Evolutionary conservation across 2,888 invertebrate species (phyloP), one percentile per base, ranked within the genome.

Genomic region (Dryobotodes eremita): DNA sequence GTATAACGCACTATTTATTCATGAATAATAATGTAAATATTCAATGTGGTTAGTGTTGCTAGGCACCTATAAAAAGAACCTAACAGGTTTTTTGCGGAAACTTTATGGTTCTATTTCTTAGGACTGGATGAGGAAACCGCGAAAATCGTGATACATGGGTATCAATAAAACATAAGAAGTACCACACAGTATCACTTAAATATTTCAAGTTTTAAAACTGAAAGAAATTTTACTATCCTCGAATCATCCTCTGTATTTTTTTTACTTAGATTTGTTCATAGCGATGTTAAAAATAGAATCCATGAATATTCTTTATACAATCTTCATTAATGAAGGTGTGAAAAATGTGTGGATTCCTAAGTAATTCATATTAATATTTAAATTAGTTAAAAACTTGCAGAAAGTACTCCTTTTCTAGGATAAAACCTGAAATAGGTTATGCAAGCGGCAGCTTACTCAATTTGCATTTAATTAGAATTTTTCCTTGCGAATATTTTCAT

Each of bases 391-490:
- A 57, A 84, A 78, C 55, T 71, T 74, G 20, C 59, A 71, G 23
- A 66, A 66, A 71, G 1, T 5, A 36, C 53, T 31, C 23, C 3
- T 31, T 42, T 75, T 42, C 82, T 76, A 76, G 53, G 31, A 70
- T 15, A 53, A 57, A 71, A 53, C 31, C 53, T 82, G 82, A 77
- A 82, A 78, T 78, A 71, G 79, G 69, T 75, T 73, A 75, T 50
- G 55, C 70, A 61, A 85, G 61, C 64, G 36, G 42, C 59, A 70
- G 36, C 73, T 74, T 57, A 55, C 11, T 68, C 23, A 71, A 82
- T 85, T 79, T 85, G 75, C 73, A 85, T 87, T 64, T 61, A n/a
- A 79, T 79, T 76, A 71, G 26, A 61, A 36, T 70, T 78, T 77
- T 80, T 78, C 77, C 42, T 80, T 13, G 23, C 59, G 31, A 70